A percentile compares a stretch with the other conserved stretches of the same genome.
Conservation (phyloP, 92 coral and sea anemone species). For the Anthopleura xanthogrammica region DNA sequence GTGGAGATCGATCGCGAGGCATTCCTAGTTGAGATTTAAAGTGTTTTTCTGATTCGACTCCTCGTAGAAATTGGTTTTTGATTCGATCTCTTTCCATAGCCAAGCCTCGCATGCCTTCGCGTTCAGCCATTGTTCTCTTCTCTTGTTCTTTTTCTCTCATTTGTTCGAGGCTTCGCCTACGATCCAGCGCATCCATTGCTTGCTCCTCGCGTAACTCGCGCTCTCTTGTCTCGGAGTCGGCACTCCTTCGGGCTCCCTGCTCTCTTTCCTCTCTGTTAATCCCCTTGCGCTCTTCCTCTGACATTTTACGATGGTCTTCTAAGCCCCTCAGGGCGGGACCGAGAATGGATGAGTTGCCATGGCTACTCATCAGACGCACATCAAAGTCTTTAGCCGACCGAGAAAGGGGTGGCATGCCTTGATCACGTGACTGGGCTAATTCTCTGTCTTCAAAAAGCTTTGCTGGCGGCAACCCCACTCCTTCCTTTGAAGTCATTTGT, state of each 20-base stretch:
- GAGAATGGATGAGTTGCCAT: constrained; percentile 63
- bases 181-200: constrained; percentile 58
- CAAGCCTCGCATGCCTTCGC: constrained; percentile 37
- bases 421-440: constrained; percentile 25
- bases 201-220: constrained; percentile 61
- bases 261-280: constrained; percentile 50
- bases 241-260: constrained; percentile 28
- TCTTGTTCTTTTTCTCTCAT: constrained; percentile 74
- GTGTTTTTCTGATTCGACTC: constrained; percentile 40
- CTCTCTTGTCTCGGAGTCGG: constrained; percentile 48
- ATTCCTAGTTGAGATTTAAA: constrained; percentile 31
- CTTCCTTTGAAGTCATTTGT: constrained; percentile 55
- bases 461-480: constrained; percentile 47
- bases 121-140: constrained; percentile 35
- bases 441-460: constrained; percentile 58
- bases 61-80: constrained; percentile 38
- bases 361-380: constrained; percentile 49
- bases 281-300: constrained; percentile 54
- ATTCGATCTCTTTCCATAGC: constrained; percentile 52
- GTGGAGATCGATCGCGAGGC: constrained; percentile 69
- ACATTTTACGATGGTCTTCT: constrained; percentile 54
- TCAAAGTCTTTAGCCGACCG: constrained; percentile 31
- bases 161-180: constrained; percentile 60
- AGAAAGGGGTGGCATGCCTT: constrained; percentile 10
- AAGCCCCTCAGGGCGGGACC: constrained; percentile 51